Percentiles rank a stretch among this genome's conserved stretches.
phyloP scores from a whole-genome alignment of 1,140 invertebrate genomes.

The Tribolium castaneum region DNA sequence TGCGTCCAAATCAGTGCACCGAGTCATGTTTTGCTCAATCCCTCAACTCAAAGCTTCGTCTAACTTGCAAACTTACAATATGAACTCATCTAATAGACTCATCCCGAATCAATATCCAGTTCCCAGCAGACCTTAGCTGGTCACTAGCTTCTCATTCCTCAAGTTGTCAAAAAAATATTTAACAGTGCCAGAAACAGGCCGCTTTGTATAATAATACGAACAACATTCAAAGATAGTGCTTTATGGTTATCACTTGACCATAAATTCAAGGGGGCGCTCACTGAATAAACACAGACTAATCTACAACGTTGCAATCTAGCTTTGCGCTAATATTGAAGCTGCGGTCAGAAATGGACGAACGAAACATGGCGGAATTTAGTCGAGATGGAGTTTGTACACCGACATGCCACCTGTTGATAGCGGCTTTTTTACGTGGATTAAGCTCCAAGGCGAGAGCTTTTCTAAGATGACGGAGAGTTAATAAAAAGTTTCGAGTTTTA shows the following conservation, averaged over 20 bases:
- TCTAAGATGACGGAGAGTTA: no score
- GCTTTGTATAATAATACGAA: background rate
- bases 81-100: slow-evolving; percentile 41
- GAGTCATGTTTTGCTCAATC: slow-evolving; percentile 9
- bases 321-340: slow-evolving; percentile 55
- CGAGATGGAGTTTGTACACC: background rate
- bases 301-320: slow-evolving; percentile 56
- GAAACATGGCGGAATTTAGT: no score
- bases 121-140: background rate
- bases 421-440: no score
- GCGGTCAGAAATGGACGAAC: slow-evolving; percentile 42
- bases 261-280: slow-evolving; percentile 45
- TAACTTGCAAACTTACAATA: slow-evolving; percentile 43
- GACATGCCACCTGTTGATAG: background rate
- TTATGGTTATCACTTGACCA: slow-evolving; percentile 48
- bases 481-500: no score
- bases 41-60: slow-evolving; percentile 28
- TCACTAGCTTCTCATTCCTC: background rate
- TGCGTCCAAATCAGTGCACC: background rate
- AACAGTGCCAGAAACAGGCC: background rate
- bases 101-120: slow-evolving; percentile 28
- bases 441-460: no score
- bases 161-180: slow-evolving; percentile 3
- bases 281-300: slow-evolving; percentile 56
- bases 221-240: slow-evolving; percentile 42